Evolutionary conservation across 2,113 vertebrate genomes (phyloP), one percentile per base, ranked within the genome.

Genomic region (Hepsetus odoe): DNA sequence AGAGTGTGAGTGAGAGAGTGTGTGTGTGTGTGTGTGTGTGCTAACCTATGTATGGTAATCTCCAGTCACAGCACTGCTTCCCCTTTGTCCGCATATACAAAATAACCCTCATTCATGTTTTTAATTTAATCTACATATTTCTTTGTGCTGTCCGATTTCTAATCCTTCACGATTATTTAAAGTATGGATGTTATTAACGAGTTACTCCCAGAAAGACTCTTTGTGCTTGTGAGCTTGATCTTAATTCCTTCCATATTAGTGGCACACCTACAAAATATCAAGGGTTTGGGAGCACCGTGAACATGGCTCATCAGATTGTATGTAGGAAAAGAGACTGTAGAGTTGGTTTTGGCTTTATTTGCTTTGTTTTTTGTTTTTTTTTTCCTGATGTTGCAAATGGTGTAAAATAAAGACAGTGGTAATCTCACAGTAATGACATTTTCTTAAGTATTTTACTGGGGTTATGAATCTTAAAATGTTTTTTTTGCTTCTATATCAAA

Each of bases 21-120:
- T 82, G 80, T 80, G 76, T 85, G 33, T 46, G 44, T 77, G 80
- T 59, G 4, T 62, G 51, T 51, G 71, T 30, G 79, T 81, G 81
- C 85, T 44, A 32, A 67, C 12, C 32, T 44, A 30, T 53, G 68
- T 26, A 93, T 86, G 90, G 83, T 88, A 86, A 79, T 89, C 68
- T 42, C 71, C 72, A 68, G 22, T 78, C 76, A 80, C 69, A 62
- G 44, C 64, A 77, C 33, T 71, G 70, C 66, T 77, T 59, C 71
- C 55, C 77, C 55, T 49, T 26, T 35, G n/a, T 68, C 40, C 49
- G 70, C 56, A 53, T 73, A 30, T 71, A 77, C 80, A 80, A 87
- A 77, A 58, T 83, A 76, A 76, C 66, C 56, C 68, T 61, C 44
- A 80, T 61, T 74, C 73, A 67, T 77, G 82, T 40, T 7, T 56